phyloP scores from a whole-genome alignment of 2,797 vertebrate species.

The Urosaurus nigricauda region DNA sequence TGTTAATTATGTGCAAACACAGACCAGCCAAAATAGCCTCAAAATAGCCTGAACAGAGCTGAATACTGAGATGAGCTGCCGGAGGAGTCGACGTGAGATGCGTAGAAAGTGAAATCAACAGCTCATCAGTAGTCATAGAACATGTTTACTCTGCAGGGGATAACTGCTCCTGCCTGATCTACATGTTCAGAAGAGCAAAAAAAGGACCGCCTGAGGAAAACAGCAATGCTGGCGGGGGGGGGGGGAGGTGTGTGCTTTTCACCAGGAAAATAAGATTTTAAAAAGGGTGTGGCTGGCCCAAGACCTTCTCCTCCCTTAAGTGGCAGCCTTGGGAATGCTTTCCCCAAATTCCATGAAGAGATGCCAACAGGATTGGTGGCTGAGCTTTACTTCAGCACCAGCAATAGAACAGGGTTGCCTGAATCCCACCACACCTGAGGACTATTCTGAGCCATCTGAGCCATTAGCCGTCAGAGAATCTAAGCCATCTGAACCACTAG shows the following conservation, averaged over 20 bases:
- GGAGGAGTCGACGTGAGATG: background rate
- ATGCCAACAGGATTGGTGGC: too few relatives aligned
- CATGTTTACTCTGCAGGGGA: background rate
- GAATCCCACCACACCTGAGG: too few relatives aligned
- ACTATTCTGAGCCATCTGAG: too few relatives aligned
- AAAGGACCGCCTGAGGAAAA: background rate
- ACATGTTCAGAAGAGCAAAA: background rate
- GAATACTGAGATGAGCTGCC: background rate
- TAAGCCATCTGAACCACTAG: too few relatives aligned
- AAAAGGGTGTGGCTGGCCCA: background rate
- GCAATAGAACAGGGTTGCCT: too few relatives aligned
- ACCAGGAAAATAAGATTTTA: background rate
- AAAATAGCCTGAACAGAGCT: background rate
- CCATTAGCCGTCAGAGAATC: too few relatives aligned
- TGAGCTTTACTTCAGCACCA: too few relatives aligned
- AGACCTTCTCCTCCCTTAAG: background rate
- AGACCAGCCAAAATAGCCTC: background rate
- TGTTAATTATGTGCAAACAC: slow-evolving; percentile 12
- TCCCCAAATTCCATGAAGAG: background rate
- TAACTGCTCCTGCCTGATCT: background rate
- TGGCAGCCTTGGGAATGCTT: too few relatives aligned
- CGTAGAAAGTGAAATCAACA: background rate
- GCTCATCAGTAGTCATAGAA: background rate
- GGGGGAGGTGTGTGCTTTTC: background rate
- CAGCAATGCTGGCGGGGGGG: background rate